These are phyloP conservation scores for Paralinhomoeus sp. DNA, from an alignment of 2,888 invertebrate genomes.

Conservation along the genomic window DNA sequence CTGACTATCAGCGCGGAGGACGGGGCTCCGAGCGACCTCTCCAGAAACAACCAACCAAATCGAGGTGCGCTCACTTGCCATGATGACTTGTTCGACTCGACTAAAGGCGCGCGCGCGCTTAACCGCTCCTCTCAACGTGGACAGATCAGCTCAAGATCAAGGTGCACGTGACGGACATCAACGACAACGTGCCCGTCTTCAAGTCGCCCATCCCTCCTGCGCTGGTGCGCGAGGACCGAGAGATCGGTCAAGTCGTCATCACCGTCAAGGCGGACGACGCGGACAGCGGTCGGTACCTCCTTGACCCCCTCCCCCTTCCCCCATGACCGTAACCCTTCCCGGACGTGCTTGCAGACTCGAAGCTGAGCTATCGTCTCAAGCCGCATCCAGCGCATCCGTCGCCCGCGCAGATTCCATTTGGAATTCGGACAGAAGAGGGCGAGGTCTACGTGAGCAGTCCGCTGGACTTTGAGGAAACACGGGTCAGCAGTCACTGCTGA, in stretches of 20 bases:
- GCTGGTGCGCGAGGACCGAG: conserved; percentile 10
- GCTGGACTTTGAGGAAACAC: conserved; percentile 15
- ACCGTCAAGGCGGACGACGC: conserved; percentile 18
- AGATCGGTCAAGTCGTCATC: conserved; percentile 9
- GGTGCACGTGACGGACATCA: conserved; percentile 87
- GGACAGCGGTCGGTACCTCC: conserved; percentile 14
- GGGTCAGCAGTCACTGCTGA: no score
- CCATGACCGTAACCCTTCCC: neutral
- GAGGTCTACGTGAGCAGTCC: conserved; percentile 16
- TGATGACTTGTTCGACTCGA: no score
- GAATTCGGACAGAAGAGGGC: conserved; percentile 18
- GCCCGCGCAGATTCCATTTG: conserved; percentile 15
- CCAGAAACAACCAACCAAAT: conserved; percentile 19
- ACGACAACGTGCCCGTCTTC: conserved; percentile 92
- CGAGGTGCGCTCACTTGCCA: conserved; percentile 10
- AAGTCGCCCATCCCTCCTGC: conserved; percentile 31
- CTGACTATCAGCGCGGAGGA: conserved; percentile 88
- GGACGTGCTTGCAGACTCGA: conserved; percentile 8
- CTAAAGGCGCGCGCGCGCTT: no score
- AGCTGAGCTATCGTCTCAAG: neutral
- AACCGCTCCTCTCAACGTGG: no score
- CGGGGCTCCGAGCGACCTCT: conserved; percentile 68
- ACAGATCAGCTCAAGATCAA: conserved; percentile 58
- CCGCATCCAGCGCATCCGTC: conserved; percentile 1
- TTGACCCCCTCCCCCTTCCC: neutral